These are phyloP conservation scores for Diorhabda sublineata DNA, from an alignment of 1,140 invertebrate species.

Conservation along the genomic window DNA sequence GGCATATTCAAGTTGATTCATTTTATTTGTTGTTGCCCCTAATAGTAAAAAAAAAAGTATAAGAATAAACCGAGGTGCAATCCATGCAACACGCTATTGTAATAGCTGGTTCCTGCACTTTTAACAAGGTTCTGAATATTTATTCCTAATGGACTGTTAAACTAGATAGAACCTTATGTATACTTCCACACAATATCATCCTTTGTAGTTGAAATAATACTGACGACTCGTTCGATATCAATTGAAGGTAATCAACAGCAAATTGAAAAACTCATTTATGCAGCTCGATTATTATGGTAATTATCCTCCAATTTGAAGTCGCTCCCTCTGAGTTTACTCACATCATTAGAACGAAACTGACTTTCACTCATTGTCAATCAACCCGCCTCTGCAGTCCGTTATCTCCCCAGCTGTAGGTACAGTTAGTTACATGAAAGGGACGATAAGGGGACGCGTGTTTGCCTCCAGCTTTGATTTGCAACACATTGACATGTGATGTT, in stretches of 20 bases:
- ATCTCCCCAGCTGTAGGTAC: constrained; percentile 10
- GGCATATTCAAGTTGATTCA: no score
- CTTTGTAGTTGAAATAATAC: no score
- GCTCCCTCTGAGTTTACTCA: background rate
- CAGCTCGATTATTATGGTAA: background rate
- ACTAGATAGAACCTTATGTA: no score
- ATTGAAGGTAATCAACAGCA: background rate
- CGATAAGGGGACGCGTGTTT: constrained; percentile 24
- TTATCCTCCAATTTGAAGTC: background rate
- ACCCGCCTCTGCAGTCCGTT: constrained; percentile 6
- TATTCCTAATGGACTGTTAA: no score
- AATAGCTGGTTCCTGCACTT: no score
- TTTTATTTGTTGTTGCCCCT: no score
- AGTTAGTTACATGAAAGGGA: constrained; percentile 8
- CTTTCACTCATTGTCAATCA: background rate
- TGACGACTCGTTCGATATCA: no score
- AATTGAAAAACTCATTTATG: background rate
- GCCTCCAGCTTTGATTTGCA: constrained; percentile 31
- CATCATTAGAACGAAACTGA: background rate
- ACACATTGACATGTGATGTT: constrained; percentile 35
- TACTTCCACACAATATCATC: no score
- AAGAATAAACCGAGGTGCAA: no score
- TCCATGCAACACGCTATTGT: no score
- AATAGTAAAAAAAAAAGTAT: no score
- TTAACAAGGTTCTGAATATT: no score